Conservation (phyloP, 2,888 invertebrate genomes). For the Zaprionus obscuricornis region DNA sequence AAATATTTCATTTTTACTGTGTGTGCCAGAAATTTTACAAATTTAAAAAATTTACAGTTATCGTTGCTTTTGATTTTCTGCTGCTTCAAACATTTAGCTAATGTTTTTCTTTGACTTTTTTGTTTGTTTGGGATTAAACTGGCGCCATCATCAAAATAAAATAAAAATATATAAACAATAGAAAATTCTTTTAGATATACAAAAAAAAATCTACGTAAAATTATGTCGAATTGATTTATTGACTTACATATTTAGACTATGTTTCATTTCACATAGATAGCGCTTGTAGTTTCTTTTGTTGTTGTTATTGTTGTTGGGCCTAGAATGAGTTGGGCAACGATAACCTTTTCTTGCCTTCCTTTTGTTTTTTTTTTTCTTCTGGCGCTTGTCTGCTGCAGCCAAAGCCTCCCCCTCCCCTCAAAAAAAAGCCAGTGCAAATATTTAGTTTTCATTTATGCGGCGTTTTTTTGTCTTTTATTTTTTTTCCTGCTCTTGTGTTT, state of each 20-base stretch:
- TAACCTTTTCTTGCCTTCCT: conserved; percentile 35
- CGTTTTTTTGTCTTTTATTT: no score
- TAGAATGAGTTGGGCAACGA: conserved; percentile 2
- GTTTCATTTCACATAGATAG: conserved; percentile 61
- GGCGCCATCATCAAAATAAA: conserved; percentile 32
- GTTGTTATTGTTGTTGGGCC: conserved; percentile 10
- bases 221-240: conserved; percentile 78
- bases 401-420: conserved; percentile 31
- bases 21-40: conserved; percentile 65
- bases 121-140: conserved; percentile 71
- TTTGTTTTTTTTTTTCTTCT: conserved; percentile 43
- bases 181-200: conserved; percentile 34
- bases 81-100: conserved; percentile 52
- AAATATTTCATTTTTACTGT: no score
- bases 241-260: conserved; percentile 73
- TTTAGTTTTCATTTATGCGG: conserved; percentile 78
- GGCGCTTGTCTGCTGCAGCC: conserved; percentile 47
- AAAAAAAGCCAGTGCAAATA: conserved; percentile 62
- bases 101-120: conserved; percentile 33
- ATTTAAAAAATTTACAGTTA: conserved; percentile 76
- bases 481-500: conserved; percentile 7
- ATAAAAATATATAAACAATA: no score
- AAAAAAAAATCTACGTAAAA: conserved; percentile 58
- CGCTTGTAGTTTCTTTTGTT: conserved; percentile 30
- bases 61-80: conserved; percentile 66